Percentiles rank a stretch among this genome's conserved stretches.
Evolutionary conservation across 2,113 vertebrate species (phyloP).

Genomic region (Prunella himalayana): DNA sequence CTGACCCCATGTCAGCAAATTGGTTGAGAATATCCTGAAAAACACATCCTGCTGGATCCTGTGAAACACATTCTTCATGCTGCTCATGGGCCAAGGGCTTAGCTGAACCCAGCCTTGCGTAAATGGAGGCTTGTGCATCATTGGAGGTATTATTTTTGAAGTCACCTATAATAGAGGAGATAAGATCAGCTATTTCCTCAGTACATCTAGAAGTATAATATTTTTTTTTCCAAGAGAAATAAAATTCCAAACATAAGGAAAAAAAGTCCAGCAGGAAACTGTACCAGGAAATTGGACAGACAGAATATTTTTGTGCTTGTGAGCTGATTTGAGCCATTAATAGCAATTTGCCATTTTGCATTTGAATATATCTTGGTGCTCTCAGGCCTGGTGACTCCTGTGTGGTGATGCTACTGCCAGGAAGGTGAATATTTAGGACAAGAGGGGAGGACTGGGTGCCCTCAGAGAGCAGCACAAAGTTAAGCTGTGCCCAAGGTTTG

Average conservation of each 20-base stretch:
- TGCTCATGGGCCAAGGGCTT: not conserved
- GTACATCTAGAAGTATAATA: not conserved
- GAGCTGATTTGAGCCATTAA: not conserved
- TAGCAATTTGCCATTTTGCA: not conserved
- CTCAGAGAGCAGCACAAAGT: not conserved
- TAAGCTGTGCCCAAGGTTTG: not conserved
- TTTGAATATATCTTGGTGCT: not conserved
- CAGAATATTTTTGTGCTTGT: not conserved
- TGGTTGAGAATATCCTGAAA: not conserved
- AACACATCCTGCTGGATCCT: not conserved
- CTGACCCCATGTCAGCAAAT: not conserved
- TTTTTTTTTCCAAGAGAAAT: not conserved
- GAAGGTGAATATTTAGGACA: not conserved
- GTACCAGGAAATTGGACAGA: constrained; percentile 6
- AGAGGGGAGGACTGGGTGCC: not conserved
- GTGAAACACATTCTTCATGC: not conserved
- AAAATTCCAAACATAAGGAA: not conserved
- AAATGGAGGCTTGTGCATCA: not conserved
- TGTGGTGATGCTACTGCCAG: not conserved
- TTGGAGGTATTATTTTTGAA: not conserved
- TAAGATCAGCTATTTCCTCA: constrained; percentile 26
- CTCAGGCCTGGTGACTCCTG: not conserved
- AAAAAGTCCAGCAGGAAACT: not conserved
- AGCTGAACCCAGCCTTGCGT: not conserved
- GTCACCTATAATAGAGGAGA: not conserved